Conservation (phyloP, 2,113 vertebrate species). For the Potamarius usumacintae region DNA sequence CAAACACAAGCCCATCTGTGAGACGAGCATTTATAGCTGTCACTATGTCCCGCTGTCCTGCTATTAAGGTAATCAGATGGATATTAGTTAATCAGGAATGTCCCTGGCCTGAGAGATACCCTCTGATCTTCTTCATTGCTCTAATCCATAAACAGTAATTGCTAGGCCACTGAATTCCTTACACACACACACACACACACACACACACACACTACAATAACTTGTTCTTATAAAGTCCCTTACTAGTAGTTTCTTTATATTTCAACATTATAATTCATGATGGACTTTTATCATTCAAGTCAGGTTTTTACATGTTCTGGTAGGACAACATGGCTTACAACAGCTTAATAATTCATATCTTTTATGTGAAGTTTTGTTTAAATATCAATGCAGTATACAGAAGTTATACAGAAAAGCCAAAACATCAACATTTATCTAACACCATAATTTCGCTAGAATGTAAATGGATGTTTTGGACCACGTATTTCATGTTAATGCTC, state of each 20-base stretch:
- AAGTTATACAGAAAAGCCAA: constrained; percentile 73
- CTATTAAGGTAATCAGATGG: constrained; percentile 76
- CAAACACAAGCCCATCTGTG: constrained; percentile 73
- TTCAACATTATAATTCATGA: not conserved
- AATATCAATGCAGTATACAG: constrained; percentile 70
- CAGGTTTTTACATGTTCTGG: not conserved
- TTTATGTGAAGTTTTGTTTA: constrained; percentile 74
- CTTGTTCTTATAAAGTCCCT: not conserved
- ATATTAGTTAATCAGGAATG: constrained; percentile 72
- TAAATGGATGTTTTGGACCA: constrained; percentile 26
- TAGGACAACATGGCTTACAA: constrained; percentile 3
- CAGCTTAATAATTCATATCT: constrained; percentile 68
- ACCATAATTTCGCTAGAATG: constrained; percentile 24
- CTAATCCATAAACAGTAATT: constrained; percentile 2
- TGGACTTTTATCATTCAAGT: not conserved
- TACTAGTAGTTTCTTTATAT: not conserved
- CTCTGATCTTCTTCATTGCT: constrained; percentile 59
- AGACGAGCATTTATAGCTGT: constrained; percentile 67
- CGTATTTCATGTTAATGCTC: constrained; percentile 33
- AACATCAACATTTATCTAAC: constrained; percentile 54
- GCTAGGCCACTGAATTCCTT: constrained; percentile 50
- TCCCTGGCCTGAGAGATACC: constrained; percentile 52
- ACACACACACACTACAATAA: not conserved
- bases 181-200: not conserved
- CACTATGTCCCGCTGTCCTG: constrained; percentile 67